These are phyloP conservation scores for Metridium senile DNA, from an alignment of 92 coral and sea anemone species.

Conservation along the genomic window DNA sequence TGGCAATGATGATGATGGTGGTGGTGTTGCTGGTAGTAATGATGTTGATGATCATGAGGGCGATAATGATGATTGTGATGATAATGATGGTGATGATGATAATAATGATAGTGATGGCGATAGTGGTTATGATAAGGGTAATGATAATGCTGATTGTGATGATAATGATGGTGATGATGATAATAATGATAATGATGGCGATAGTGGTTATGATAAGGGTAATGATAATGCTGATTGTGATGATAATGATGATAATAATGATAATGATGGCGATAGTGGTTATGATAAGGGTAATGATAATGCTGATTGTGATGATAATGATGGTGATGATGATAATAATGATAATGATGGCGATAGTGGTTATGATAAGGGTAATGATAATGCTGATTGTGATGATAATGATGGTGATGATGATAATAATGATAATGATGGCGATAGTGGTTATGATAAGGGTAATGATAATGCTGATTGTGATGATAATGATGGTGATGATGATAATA, in stretches of 20 bases:
- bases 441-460: background rate
- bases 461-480: background rate
- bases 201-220: no score
- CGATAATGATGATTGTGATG: background rate
- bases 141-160: background rate
- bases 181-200: no score
- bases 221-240: background rate
- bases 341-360: background rate
- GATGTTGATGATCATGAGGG: no score
- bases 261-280: background rate
- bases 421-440: slow-evolving; percentile 2
- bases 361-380: background rate
- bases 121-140: background rate
- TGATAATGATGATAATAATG: background rate
- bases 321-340: background rate
- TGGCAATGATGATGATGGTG: background rate
- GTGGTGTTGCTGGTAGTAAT: background rate
- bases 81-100: background rate
- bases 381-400: background rate
- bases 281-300: background rate
- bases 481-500: background rate
- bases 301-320: background rate
- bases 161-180: background rate
- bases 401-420: background rate
- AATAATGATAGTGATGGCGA: background rate